Evolutionary conservation across 2,113 vertebrate species (phyloP), one percentile per base, ranked within the genome.

Genomic region (Spilogale gracilis): DNA sequence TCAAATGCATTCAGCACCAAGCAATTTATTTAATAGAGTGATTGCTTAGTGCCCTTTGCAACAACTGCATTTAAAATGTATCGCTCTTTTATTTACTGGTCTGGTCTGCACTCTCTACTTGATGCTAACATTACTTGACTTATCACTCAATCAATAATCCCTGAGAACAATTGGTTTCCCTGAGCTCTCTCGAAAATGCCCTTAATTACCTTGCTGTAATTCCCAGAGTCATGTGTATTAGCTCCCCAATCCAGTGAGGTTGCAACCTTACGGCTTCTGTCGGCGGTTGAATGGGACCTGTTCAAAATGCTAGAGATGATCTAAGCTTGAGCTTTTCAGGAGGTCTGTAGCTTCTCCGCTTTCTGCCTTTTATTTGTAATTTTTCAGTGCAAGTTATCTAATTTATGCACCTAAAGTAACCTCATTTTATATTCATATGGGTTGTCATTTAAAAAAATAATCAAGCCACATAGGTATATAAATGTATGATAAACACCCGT

Each of bases 131-230:
- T 95, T 84, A 78, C 97, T 95, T 97, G 98, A 98, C 96, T 74
- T 69, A 83, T n/a, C 96, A 87, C 94, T 98, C 96, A 97, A 58
- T 98, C 97, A 97, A 54, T 98, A 97, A 97, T 98, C 97, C 96
- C 96, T 94, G 94, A 87, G 95, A 98, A 98, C 97, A 98, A 97
- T 97, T 97, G 97, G 84, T 97, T 96, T 96, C 95, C 97, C 98
- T 90, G 96, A 98, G 94, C 95, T 83, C 91, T 94, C 89, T 97
- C 96, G 96, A 71, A 95, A 98, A 97, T 79, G 93, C 52, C 97
- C 97, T 98, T 96, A 97, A 98, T 96, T 96, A 96, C 95, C 79
- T 43, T 16, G 20, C 91, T 80, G 97, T 96, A 97, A 98, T 97
- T 94, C 97, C 97, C 91, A 95, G 94, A 43, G 0, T 97, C 93